These are phyloP conservation scores for Burhinus oedicnemus DNA, from an alignment of 2,113 vertebrate species.

Conservation along the genomic window DNA sequence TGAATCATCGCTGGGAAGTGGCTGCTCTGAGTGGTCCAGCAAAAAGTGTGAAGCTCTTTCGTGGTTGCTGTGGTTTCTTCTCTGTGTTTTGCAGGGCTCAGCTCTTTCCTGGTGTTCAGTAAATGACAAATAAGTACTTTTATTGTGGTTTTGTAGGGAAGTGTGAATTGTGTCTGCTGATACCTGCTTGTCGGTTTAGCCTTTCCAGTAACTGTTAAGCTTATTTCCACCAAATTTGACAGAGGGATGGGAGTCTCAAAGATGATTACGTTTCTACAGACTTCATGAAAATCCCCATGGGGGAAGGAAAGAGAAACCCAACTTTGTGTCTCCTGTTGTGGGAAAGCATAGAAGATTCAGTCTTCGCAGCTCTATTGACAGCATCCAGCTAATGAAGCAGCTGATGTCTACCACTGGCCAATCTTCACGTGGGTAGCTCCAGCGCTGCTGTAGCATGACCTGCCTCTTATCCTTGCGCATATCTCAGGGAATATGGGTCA, in stretches of 20 bases:
- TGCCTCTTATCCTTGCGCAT: background rate
- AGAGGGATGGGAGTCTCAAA: background rate
- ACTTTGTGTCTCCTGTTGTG: background rate
- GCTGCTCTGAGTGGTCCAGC: background rate
- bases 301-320: background rate
- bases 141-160: constrained; percentile 18
- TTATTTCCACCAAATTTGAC: background rate
- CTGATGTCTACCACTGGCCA: background rate
- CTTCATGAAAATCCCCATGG: background rate
- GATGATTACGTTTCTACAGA: background rate
- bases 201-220: constrained; percentile 4
- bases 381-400: background rate
- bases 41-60: background rate
- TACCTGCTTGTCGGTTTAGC: background rate
- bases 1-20: background rate
- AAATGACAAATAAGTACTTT: background rate
- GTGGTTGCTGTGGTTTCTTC: constrained; percentile 33
- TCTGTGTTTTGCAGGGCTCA: constrained; percentile 5
- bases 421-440: background rate
- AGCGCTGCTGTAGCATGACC: background rate
- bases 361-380: background rate
- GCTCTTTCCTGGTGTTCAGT: background rate
- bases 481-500: background rate
- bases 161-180: background rate
- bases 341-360: background rate